Conservation (phyloP, 1,140 invertebrate species). For the Pinna nobilis region DNA sequence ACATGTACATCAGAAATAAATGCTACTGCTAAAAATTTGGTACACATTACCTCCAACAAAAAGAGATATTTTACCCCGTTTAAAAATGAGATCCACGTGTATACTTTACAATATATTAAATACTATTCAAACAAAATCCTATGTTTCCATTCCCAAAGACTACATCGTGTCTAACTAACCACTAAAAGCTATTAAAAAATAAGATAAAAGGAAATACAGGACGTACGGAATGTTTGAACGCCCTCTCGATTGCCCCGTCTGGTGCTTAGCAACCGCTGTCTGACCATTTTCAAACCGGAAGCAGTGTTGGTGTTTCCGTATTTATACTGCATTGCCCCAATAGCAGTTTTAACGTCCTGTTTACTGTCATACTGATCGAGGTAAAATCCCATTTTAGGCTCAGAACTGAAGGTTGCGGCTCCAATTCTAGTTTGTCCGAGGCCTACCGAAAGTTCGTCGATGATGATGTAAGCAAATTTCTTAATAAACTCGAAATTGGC, state of each 20-base stretch:
- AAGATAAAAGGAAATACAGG: too few relatives aligned
- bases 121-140: too few relatives aligned
- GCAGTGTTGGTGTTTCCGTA: conserved; percentile 69
- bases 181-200: too few relatives aligned
- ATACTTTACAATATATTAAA: too few relatives aligned
- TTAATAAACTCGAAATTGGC: conserved; percentile 62
- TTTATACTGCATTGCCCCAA: conserved; percentile 60
- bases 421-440: conserved; percentile 55
- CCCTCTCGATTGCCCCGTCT: conserved; percentile 55
- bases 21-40: too few relatives aligned
- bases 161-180: too few relatives aligned
- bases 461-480: conserved; percentile 54
- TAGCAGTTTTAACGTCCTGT: conserved; percentile 54
- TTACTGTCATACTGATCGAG: conserved; percentile 57
- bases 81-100: too few relatives aligned
- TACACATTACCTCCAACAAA: too few relatives aligned
- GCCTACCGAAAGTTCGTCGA: conserved; percentile 63
- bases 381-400: conserved; percentile 59
- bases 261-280: conserved; percentile 50
- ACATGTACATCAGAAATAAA: too few relatives aligned
- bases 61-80: too few relatives aligned
- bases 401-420: conserved; percentile 59
- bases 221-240: conserved; percentile 64
- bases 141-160: too few relatives aligned
- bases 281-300: conserved; percentile 56